These are phyloP conservation scores for Cyclargus thomasi DNA, from an alignment of 1,140 invertebrate genomes.

Conservation along the genomic window DNA sequence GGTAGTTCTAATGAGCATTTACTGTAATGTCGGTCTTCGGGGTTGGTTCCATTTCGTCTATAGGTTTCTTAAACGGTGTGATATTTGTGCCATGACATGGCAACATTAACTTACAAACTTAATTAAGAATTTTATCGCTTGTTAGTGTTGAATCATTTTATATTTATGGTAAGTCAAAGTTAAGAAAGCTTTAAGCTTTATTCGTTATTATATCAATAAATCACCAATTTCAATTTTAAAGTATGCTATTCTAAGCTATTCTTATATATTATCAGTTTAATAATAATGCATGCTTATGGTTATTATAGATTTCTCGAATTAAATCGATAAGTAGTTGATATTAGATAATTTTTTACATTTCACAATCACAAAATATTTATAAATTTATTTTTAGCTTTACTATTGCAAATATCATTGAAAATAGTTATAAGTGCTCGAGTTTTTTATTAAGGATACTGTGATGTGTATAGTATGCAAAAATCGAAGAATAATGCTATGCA, in stretches of 20 bases:
- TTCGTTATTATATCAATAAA: neutral
- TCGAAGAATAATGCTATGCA: neutral
- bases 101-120: neutral
- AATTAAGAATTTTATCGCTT: neutral
- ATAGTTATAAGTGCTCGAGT: no score
- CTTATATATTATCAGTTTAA: neutral
- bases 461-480: no score
- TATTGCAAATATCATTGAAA: no score
- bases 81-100: slow-evolving; percentile 16
- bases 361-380: neutral
- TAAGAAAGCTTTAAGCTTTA: neutral
- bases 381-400: neutral
- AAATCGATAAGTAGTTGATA: neutral
- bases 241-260: neutral
- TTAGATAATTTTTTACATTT: neutral
- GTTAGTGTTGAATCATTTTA: neutral
- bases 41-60: neutral
- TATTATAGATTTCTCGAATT: neutral
- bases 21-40: no score
- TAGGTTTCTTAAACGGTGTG: slow-evolving; percentile 1
- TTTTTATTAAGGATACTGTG: no score
- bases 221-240: neutral
- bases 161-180: neutral
- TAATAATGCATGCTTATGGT: neutral
- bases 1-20: no score